These are phyloP conservation scores for Protaetia brevitarsis DNA, from an alignment of 1,140 invertebrate species.

Conservation along the genomic window DNA sequence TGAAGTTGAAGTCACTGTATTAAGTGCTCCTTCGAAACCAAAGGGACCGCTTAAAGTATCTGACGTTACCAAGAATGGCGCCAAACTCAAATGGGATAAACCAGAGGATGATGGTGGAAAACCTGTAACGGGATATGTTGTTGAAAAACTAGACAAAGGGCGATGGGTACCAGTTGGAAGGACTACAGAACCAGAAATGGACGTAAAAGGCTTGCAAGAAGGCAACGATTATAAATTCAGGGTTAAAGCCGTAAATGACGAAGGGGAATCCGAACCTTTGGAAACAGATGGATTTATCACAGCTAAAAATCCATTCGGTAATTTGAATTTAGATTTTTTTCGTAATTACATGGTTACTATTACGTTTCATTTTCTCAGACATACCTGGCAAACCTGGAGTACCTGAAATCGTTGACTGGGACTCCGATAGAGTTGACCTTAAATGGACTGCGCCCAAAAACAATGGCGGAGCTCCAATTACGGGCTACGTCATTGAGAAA, in stretches of 20 bases:
- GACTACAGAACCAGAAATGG: conserved; percentile 81
- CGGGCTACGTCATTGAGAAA: conserved; percentile 95
- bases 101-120: conserved; percentile 98
- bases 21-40: conserved; percentile 79
- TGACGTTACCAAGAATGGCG: conserved; percentile 88
- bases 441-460: conserved; percentile 89
- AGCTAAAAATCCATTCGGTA: conserved; percentile 90
- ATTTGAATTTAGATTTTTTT: conserved; percentile 2
- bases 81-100: conserved; percentile 94
- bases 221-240: conserved; percentile 96
- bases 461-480: conserved; percentile 92
- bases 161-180: conserved; percentile 91
- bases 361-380: conserved; percentile 45
- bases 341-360: conserved; percentile 45
- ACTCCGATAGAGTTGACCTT: conserved; percentile 87
- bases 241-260: conserved; percentile 96
- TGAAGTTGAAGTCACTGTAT: conserved; percentile 87
- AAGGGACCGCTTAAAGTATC: conserved; percentile 89
- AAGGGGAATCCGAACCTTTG: conserved; percentile 95
- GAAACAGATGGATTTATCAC: conserved; percentile 79
- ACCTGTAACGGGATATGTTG: conserved; percentile 91
- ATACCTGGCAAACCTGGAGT: conserved; percentile 83
- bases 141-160: conserved; percentile 96
- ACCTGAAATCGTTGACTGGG: conserved; percentile 89
- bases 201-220: conserved; percentile 87